phyloP scores from a whole-genome alignment of 2,888 invertebrate species.

The Apoda limacodes region DNA sequence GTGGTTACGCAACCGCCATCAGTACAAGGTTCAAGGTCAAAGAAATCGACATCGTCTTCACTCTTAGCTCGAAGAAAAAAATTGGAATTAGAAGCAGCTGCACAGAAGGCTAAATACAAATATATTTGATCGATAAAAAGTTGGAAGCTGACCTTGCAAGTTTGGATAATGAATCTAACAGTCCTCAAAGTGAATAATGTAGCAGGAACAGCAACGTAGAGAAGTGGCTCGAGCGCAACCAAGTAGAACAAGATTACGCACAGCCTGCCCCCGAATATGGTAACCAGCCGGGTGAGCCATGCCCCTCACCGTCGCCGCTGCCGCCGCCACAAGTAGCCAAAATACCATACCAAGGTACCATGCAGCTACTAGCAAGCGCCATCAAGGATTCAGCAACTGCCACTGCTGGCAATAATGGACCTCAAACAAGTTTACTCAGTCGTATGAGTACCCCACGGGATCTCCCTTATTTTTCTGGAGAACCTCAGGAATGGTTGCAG shows the following conservation, averaged over 20 bases:
- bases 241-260: not conserved
- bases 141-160: slow-evolving; percentile 3
- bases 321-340: not conserved
- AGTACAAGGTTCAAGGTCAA: no score
- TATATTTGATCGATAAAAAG: slow-evolving; percentile 4
- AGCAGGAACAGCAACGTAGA: not conserved
- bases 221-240: not conserved
- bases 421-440: slow-evolving; percentile 1
- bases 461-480: slow-evolving; percentile 11
- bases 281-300: not conserved
- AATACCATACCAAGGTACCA: not conserved
- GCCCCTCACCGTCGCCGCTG: not conserved
- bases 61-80: no score
- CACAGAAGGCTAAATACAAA: slow-evolving; percentile 1
- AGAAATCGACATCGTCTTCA: no score
- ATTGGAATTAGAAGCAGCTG: not conserved
- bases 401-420: not conserved
- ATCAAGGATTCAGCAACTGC: not conserved
- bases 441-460: slow-evolving; percentile 7
- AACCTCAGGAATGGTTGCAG: slow-evolving; percentile 17
- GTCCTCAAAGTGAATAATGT: not conserved
- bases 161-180: not conserved
- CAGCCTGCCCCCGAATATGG: slow-evolving; percentile 1
- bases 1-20: no score
- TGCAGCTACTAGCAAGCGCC: not conserved